Percentiles rank a stretch among this genome's conserved stretches.
Evolutionary conservation across 2,888 invertebrate species (phyloP).

Genomic region (Quadroppia sp.): DNA sequence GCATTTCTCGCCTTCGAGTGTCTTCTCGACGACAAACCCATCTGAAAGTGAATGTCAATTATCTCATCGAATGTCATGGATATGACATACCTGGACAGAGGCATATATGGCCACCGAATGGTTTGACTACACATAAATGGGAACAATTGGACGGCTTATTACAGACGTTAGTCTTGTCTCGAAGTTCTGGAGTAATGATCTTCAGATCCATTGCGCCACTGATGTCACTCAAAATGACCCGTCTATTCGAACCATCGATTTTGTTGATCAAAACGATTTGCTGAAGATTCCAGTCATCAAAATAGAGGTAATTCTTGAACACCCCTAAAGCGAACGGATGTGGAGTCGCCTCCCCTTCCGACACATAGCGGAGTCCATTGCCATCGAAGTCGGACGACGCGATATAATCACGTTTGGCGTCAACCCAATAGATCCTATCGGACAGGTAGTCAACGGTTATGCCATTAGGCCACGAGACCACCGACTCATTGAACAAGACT

Average conservation of each 20-base stretch:
- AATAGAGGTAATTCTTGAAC: constrained; percentile 85
- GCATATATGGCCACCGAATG: constrained; percentile 65
- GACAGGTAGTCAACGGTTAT: constrained; percentile 95
- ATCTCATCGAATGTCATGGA: background rate
- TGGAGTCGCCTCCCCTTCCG: constrained; percentile 74
- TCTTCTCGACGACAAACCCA: constrained; percentile 57
- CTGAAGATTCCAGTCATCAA: constrained; percentile 96
- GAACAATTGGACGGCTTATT: constrained; percentile 57
- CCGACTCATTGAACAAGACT: constrained; percentile 55
- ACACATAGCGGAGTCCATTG: constrained; percentile 71
- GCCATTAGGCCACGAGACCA: constrained; percentile 92
- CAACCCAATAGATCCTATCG: constrained; percentile 92
- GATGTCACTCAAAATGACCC: constrained; percentile 62
- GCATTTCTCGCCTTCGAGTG: constrained; percentile 49
- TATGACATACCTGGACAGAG: constrained; percentile 63
- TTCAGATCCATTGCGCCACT: constrained; percentile 77
- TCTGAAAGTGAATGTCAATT: constrained; percentile 58
- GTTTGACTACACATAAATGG: constrained; percentile 74
- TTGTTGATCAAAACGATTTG: constrained; percentile 72
- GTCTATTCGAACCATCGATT: constrained; percentile 64
- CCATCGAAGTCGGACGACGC: constrained; percentile 87
- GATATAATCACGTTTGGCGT: constrained; percentile 96
- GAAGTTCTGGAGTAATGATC: constrained; percentile 50
- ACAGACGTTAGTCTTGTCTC: constrained; percentile 31
- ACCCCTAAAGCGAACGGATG: constrained; percentile 92